Evolutionary conservation across 2,888 invertebrate species (phyloP).

Genomic region (Drosophila putrida): DNA sequence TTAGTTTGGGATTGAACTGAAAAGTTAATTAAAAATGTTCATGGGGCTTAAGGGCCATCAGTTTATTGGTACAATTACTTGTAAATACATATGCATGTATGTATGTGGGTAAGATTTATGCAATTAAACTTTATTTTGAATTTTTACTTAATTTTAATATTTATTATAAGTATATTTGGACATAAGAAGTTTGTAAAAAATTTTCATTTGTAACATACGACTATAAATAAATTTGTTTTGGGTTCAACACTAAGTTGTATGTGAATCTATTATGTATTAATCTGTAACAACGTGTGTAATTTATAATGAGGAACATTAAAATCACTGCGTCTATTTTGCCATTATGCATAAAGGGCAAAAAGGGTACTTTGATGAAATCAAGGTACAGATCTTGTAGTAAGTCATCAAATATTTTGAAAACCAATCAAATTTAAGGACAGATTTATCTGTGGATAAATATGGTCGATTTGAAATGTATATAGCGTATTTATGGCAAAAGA

Average conservation of each 20-base stretch:
- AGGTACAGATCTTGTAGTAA: too few relatives aligned
- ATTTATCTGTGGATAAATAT: too few relatives aligned
- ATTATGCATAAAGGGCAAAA: too few relatives aligned
- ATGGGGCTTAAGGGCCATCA: conserved; percentile 35
- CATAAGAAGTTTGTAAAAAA: conserved; percentile 62
- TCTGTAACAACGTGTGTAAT: background rate
- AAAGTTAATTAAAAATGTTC: conserved; percentile 14
- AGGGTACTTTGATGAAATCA: too few relatives aligned
- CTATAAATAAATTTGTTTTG: conserved; percentile 54
- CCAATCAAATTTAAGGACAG: too few relatives aligned
- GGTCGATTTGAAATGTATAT: too few relatives aligned
- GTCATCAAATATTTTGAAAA: too few relatives aligned
- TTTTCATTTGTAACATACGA: conserved; percentile 35
- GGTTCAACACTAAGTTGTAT: conserved; percentile 17
- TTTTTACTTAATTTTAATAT: conserved; percentile 19
- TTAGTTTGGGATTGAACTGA: conserved; percentile 53
- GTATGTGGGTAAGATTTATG: conserved; percentile 53
- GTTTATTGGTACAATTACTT: conserved; percentile 47
- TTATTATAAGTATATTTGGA: conserved; percentile 35
- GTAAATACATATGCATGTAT: conserved; percentile 6
- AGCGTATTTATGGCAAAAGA: too few relatives aligned
- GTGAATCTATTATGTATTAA: background rate
- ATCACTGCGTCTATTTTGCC: too few relatives aligned
- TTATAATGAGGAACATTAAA: too few relatives aligned
- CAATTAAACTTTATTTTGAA: conserved; percentile 22